These are phyloP conservation scores for Rhinella marina DNA, from an alignment of 2,797 vertebrate genomes.

Conservation along the genomic window DNA sequence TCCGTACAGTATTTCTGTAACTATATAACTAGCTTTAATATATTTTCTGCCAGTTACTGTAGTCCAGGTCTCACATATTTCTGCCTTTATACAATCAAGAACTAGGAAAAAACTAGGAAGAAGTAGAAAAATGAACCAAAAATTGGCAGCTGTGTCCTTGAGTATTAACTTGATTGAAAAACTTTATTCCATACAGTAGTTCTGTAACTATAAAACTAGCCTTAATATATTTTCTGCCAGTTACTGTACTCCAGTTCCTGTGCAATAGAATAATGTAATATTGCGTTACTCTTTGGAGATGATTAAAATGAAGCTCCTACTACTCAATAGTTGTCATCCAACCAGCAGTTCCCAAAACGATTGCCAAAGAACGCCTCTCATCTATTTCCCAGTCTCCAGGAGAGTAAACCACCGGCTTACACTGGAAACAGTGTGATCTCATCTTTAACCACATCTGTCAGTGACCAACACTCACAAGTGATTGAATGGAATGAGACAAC, in stretches of 20 bases:
- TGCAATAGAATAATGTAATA: background rate
- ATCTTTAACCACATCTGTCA: slow-evolving; percentile 36
- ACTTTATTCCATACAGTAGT: background rate
- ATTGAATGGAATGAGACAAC: background rate
- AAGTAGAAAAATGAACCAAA: background rate
- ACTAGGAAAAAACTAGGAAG: background rate
- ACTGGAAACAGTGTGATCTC: slow-evolving; percentile 13
- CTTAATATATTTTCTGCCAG: background rate
- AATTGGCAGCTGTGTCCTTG: background rate
- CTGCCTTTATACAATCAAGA: no score
- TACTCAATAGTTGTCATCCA: background rate
- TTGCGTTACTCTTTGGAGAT: background rate
- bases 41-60: background rate
- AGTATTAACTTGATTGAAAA: background rate
- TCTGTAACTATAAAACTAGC: background rate
- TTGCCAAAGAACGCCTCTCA: background rate
- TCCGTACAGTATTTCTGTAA: background rate
- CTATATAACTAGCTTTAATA: background rate
- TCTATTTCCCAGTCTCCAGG: slow-evolving; percentile 7
- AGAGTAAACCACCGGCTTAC: background rate
- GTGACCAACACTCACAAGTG: slow-evolving; percentile 5
- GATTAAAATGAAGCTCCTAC: background rate
- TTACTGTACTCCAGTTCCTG: background rate
- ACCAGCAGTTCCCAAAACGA: background rate
- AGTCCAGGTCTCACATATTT: no score